Conservation (phyloP, 2,797 vertebrate genomes). For the Pseudochromis fuscus region DNA sequence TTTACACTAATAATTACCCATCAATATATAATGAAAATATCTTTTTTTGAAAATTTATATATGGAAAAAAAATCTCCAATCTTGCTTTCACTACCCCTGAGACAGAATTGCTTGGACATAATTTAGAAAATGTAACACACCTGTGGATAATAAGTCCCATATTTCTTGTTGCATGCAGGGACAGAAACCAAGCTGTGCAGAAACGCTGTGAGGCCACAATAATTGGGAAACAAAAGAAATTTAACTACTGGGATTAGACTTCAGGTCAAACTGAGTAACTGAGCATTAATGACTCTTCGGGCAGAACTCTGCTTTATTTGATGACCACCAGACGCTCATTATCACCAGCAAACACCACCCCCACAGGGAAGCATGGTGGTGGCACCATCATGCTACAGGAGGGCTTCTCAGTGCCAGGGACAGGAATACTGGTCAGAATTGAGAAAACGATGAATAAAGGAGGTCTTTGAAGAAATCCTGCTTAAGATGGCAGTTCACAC, state of each 20-base stretch:
- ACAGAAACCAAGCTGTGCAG: neutral
- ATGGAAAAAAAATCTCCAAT: too few species aligned
- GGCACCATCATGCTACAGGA: neutral
- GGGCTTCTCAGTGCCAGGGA: neutral
- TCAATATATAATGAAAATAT: too few species aligned
- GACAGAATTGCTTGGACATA: too few species aligned
- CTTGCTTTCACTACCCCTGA: too few species aligned
- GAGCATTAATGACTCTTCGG: neutral
- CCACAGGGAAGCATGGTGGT: neutral
- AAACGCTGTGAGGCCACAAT: neutral
- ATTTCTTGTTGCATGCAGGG: neutral
- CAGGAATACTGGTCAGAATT: neutral
- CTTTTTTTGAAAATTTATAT: too few species aligned
- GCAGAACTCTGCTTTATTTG: neutral
- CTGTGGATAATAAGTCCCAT: too few species aligned
- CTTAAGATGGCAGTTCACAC: conserved; percentile 7
- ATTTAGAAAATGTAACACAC: too few species aligned
- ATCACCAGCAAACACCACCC: conserved; percentile 5
- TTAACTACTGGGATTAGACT: neutral
- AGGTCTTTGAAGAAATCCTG: neutral
- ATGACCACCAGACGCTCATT: neutral
- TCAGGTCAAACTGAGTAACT: neutral
- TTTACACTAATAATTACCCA: too few species aligned
- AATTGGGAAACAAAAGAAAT: conserved; percentile 18
- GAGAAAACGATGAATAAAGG: neutral